A percentile compares a stretch with the other conserved stretches of the same genome.
phyloP scores from a whole-genome alignment of 2,888 invertebrate genomes.

The Chymomyza procnemis region DNA sequence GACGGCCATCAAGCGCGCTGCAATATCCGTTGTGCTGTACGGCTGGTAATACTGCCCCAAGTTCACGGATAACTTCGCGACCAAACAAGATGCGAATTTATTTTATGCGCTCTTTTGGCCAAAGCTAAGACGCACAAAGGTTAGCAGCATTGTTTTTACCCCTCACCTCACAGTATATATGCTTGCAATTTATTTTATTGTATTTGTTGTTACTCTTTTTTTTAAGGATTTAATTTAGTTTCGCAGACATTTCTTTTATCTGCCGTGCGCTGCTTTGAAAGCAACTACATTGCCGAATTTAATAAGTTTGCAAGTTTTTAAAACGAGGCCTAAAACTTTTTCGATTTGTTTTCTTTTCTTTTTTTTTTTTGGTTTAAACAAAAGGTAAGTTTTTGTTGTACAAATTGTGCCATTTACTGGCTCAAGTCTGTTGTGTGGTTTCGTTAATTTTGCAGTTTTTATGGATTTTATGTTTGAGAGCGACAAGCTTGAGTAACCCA shows the following conservation, averaged over 20 bases:
- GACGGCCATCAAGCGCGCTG: slow-evolving; percentile 46
- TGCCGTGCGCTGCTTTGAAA: slow-evolving; percentile 2
- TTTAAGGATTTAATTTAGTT: slow-evolving; percentile 66
- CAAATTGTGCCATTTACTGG: neutral
- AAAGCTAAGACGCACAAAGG: slow-evolving; percentile 30
- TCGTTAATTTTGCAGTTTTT: neutral
- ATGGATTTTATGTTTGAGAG: too few relatives aligned
- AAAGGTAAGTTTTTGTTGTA: neutral
- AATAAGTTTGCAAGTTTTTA: slow-evolving; percentile 69
- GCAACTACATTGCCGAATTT: slow-evolving; percentile 40
- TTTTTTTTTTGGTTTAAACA: neutral
- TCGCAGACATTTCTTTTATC: slow-evolving; percentile 33
- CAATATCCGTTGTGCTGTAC: slow-evolving; percentile 12
- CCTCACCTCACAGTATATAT: slow-evolving; percentile 44
- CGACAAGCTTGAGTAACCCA: too few relatives aligned
- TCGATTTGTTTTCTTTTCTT: slow-evolving; percentile 52
- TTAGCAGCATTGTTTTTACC: slow-evolving; percentile 56
- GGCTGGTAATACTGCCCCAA: slow-evolving; percentile 15
- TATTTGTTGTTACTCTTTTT: slow-evolving; percentile 49
- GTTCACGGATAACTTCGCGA: slow-evolving; percentile 26
- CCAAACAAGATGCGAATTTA: slow-evolving; percentile 58
- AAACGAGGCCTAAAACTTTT: slow-evolving; percentile 60
- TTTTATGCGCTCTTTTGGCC: slow-evolving; percentile 57
- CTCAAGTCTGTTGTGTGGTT: neutral
- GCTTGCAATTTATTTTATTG: slow-evolving; percentile 74